Base-by-base conservation (phyloP, 1,140 invertebrate genomes). In the Drosophila suzukii region DNA sequence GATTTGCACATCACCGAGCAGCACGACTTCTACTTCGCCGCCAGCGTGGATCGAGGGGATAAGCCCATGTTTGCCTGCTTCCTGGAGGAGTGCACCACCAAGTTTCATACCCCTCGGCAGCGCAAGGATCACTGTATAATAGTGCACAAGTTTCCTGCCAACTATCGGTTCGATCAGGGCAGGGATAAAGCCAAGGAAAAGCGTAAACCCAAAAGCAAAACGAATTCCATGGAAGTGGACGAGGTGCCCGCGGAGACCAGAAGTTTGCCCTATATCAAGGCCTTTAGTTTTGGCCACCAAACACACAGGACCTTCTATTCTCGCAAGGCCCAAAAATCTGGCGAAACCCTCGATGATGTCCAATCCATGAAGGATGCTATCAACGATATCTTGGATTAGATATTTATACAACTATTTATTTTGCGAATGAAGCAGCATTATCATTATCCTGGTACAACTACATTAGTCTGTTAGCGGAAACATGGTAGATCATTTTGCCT, bases 1-100 rank as follows among this genome's bases (percentile, higher is more conserved):
- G 95, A 96, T 75, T 92, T 96, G 46, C 96, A 96, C 80, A 91
- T 96, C 55, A 93, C 94, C 63, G 96, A 96, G 78, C 93, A 79
- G 0, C 96, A 96, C 47, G 96, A 96, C 81, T 94, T 94, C 2
- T 96, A 95, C 78, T 96, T 96, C 57, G 93, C 94, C 57, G 84
- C 83, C 20, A 85, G 77, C 46, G 93, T 94, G 2, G 91, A 94
- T 77, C 93, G 95, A 0, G 91, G 94, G 39, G 94, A 93, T 56
- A 94, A 94, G 91, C 93, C 95, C 12, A 94, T 94, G 67, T 93
- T 95, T 94, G 93, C 93, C 65, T 96, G 96, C 86, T 96, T 94
- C 65, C 92, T 95, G 58, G 94, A 95, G 74, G 94, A 94, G 68
- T 96, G 96, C 73, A 74, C 93, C 58, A 65, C 92, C 12, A 95